These are phyloP conservation scores for Phylloscopus collybita DNA, from an alignment of 2,797 vertebrate genomes.

Conservation along the genomic window DNA sequence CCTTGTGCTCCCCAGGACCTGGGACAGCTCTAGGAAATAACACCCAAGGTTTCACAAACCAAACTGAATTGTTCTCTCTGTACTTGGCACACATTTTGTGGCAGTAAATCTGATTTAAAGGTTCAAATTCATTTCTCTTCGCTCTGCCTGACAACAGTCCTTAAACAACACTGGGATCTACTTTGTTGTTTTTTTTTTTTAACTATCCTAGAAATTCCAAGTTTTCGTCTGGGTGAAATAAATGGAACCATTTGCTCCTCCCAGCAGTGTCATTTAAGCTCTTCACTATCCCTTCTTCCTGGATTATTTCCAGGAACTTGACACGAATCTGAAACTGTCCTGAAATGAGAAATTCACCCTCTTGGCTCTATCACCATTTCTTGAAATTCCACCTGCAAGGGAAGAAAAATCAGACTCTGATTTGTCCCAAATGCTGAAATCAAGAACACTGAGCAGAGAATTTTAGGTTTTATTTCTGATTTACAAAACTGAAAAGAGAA, in stretches of 20 bases:
- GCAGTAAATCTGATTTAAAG: background rate
- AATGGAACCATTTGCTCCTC: slow-evolving; percentile 7
- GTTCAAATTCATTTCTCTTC: background rate
- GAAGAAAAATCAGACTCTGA: background rate
- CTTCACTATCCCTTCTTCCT: background rate
- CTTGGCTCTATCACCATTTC: background rate
- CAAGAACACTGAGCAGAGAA: background rate
- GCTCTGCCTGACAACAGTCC: background rate
- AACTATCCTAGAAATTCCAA: background rate
- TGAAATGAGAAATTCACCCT: background rate
- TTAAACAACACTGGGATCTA: background rate
- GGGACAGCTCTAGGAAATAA: background rate
- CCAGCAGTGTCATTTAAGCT: background rate
- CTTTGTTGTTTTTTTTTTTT: background rate
- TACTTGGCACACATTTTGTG: background rate
- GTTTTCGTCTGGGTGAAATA: background rate
- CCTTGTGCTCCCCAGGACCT: background rate
- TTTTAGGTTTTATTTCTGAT: background rate
- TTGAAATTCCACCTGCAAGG: background rate
- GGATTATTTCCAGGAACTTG: slow-evolving; percentile 2
- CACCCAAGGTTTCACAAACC: background rate
- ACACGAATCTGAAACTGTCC: background rate
- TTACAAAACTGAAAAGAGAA: background rate
- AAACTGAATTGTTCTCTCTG: background rate
- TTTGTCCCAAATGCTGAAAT: background rate